phyloP scores from a whole-genome alignment of 2,888 invertebrate species.

The Mallateleia sp. region DNA sequence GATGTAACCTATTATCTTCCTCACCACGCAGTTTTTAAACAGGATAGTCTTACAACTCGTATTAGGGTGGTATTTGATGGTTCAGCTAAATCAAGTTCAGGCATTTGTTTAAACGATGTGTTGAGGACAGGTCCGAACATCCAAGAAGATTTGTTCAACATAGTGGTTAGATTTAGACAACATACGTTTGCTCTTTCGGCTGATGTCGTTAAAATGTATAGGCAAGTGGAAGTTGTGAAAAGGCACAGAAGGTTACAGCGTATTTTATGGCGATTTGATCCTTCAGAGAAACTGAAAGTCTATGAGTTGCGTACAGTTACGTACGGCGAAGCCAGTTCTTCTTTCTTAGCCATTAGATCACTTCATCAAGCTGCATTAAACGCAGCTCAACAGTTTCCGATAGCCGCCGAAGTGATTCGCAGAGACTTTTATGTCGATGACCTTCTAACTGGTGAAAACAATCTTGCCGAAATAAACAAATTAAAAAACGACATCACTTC shows the following conservation, averaged over 20 bases:
- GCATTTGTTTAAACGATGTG: constrained; percentile 42
- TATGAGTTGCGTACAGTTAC: constrained; percentile 69
- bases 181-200: constrained; percentile 80
- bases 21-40: constrained; percentile 51
- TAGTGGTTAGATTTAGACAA: constrained; percentile 79
- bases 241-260: constrained; percentile 79
- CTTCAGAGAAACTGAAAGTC: too few relatives aligned
- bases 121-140: constrained; percentile 12
- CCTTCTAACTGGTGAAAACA: not conserved
- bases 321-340: constrained; percentile 34
- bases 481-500: not conserved
- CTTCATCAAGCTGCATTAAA: constrained; percentile 2
- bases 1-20: constrained; percentile 14
- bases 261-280: constrained; percentile 82
- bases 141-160: constrained; percentile 44
- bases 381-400: not conserved
- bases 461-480: too few relatives aligned
- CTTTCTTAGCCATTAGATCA: constrained; percentile 42
- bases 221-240: constrained; percentile 68
- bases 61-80: constrained; percentile 47
- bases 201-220: constrained; percentile 85
- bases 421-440: constrained; percentile 11
- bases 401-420: not conserved
- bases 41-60: constrained; percentile 59
- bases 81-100: constrained; percentile 54